phyloP scores from a whole-genome alignment of 2,113 vertebrate species.

The Rhinolophus sinicus region DNA sequence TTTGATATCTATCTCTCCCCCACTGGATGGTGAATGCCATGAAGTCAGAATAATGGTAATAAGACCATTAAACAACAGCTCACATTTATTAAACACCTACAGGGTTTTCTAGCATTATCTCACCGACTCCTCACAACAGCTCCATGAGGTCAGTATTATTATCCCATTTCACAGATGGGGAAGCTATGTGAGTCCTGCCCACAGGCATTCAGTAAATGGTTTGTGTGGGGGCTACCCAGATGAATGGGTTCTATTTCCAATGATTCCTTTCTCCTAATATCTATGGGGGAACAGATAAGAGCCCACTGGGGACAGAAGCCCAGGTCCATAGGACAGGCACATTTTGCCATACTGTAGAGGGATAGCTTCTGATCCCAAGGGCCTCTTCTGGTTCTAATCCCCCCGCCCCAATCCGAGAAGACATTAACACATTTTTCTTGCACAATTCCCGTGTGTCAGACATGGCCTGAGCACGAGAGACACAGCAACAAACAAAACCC shows the following conservation, averaged over 20 bases:
- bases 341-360: not conserved
- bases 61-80: not conserved
- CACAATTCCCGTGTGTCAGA: too few relatives aligned
- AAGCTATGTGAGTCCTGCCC: not conserved
- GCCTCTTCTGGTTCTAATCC: not conserved
- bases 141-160: not conserved
- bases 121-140: not conserved
- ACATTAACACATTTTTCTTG: not conserved
- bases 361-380: not conserved
- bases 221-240: not conserved
- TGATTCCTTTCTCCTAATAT: not conserved
- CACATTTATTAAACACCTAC: not conserved
- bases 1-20: not conserved
- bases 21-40: not conserved
- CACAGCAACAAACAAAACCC: not conserved
- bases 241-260: not conserved
- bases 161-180: not conserved
- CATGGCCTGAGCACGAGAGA: not conserved
- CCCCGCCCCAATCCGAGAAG: not conserved
- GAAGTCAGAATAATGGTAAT: slow-evolving; percentile 16
- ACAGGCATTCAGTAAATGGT: not conserved
- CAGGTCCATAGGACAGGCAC: not conserved
- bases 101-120: not conserved
- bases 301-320: not conserved
- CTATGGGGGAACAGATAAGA: not conserved